Base-by-base conservation (phyloP, 2,113 vertebrate genomes). In the Gulo gulo region DNA sequence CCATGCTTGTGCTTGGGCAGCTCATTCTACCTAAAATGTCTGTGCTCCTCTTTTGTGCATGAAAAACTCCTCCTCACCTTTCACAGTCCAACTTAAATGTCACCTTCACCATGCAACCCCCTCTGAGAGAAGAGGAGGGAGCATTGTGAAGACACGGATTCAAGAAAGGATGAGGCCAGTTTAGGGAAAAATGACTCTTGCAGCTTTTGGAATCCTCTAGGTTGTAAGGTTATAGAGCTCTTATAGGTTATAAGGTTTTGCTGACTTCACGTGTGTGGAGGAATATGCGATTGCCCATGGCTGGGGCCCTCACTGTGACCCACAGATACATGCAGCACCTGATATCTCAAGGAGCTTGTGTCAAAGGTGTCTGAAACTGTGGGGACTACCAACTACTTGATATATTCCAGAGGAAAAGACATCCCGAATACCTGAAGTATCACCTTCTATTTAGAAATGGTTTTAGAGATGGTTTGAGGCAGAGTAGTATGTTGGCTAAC, bases 211-310 rank as follows among this genome's bases (percentile, higher is more conserved):
- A 52, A 36, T 1, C 42, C 24, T 94, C 26, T 8, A 67, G 69
- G 21, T 73, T 34, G 34, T n/a, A 36, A 76, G 29, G 14, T 65
- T 55, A 61, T 61, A 21, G 20, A 50, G 42, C 23, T 69, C n/a
- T 21, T 65, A 2, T 8, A 67, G 69, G 21, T 73, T 34, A 34
- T 31, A 36, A 76, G 29, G 24, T 65, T 55, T 69, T 21, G 36
- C 20, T 15, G n/a, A 9, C 9, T 84, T 80, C 10, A 1, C 36
- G 55, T 4, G 69, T 29, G 15, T 4, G 11, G 15, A 31, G n/a
- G 3, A 18, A 42, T 0, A 0, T 29, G 16, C 2, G 47, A 16
- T 59, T 74, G 7, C 7, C 50, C n/a, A 18, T 2, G 1, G 50
- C 50, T 82, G 36, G 34, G 18, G 7, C 39, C 21, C 18, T 82